Evolutionary conservation across 2,113 vertebrate species (phyloP).

Genomic region (Passer montanus): DNA sequence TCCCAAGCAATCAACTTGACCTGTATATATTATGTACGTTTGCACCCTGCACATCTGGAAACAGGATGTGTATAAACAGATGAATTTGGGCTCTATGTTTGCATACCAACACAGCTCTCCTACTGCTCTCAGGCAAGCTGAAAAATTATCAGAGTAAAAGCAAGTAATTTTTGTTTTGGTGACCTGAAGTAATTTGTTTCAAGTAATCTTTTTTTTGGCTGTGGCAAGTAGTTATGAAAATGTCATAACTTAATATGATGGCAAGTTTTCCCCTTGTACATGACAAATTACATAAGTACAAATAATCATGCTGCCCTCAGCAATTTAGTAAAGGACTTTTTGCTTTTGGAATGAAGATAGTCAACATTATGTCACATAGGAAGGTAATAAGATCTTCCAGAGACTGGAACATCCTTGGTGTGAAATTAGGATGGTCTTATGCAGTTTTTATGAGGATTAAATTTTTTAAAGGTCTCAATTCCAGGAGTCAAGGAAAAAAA

Average conservation of each 20-base stretch:
- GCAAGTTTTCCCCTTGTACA: neutral
- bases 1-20: conserved; percentile 77
- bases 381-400: neutral
- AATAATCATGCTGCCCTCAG: neutral
- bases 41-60: conserved; percentile 57
- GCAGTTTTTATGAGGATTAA: neutral
- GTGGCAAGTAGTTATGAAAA: neutral
- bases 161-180: neutral
- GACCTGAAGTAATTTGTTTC: neutral
- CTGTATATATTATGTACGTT: conserved; percentile 81
- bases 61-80: neutral
- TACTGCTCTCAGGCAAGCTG: neutral
- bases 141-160: conserved; percentile 7
- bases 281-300: neutral
- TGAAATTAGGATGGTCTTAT: neutral
- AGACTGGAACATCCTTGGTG: neutral
- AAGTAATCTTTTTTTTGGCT: neutral
- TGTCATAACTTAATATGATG: neutral
- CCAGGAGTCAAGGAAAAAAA: neutral
- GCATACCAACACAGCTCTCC: neutral
- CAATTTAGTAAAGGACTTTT: neutral
- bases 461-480: neutral
- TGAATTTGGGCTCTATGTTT: neutral
- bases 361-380: neutral
- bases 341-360: neutral